These are phyloP conservation scores for Deroplatys truncata DNA, from an alignment of 2,888 invertebrate species.

Conservation along the genomic window DNA sequence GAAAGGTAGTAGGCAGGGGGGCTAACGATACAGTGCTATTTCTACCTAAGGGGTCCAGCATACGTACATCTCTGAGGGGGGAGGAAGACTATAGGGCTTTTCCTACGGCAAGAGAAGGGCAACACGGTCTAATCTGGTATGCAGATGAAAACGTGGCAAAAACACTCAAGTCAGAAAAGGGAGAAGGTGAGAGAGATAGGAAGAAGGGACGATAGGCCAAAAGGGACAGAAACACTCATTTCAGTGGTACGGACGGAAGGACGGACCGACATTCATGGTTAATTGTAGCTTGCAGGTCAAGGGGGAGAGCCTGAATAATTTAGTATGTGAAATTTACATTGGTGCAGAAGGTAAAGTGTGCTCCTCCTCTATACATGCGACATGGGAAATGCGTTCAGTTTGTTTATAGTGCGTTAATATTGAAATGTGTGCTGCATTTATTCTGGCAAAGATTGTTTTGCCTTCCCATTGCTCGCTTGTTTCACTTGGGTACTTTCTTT, in stretches of 20 bases:
- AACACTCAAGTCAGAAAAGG: not conserved
- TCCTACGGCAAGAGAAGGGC: not conserved
- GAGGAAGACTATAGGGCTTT: not conserved
- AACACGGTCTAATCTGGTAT: not conserved
- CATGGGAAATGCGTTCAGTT: not conserved
- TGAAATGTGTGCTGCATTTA: not conserved
- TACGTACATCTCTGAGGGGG: not conserved
- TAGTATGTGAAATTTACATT: conserved; percentile 6
- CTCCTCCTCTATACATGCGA: not conserved
- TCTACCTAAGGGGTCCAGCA: not conserved
- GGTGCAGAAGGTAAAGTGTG: not conserved
- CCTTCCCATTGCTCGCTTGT: too few species aligned
- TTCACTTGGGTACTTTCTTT: too few species aligned
- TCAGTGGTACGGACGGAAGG: not conserved
- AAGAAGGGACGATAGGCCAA: not conserved
- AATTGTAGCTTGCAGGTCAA: conserved; percentile 2
- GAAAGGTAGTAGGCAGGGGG: not conserved
- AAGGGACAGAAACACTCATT: not conserved
- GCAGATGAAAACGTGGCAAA: not conserved
- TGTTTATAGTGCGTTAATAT: not conserved
- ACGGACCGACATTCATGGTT: not conserved
- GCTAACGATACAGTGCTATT: not conserved
- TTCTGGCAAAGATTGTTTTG: not conserved
- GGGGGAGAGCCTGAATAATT: not conserved
- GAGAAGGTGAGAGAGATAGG: not conserved